phyloP scores from a whole-genome alignment of 2,797 vertebrate genomes.

The Pseudochirops corinnae region DNA sequence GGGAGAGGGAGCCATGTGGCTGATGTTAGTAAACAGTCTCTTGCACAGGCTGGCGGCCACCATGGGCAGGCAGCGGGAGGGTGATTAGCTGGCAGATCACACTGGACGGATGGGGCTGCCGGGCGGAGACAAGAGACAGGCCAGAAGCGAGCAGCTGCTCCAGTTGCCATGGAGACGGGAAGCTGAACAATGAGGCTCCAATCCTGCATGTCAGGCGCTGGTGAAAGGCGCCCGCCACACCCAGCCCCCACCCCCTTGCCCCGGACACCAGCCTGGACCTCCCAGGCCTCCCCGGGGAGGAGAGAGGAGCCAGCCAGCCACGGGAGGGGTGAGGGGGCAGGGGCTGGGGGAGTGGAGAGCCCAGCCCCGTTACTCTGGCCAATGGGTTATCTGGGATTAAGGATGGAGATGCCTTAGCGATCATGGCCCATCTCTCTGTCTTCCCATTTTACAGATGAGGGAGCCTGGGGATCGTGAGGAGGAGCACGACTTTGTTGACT shows the following conservation, averaged over 20 bases:
- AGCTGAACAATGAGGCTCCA: slow-evolving; percentile 90
- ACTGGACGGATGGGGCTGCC: slow-evolving; percentile 84
- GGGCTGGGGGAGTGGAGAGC: background rate
- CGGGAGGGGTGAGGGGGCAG: background rate
- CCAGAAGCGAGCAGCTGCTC: slow-evolving; percentile 96
- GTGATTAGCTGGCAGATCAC: slow-evolving; percentile 87
- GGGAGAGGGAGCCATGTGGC: slow-evolving; percentile 90
- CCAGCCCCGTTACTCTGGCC: background rate
- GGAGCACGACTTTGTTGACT: no score
- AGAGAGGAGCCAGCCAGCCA: background rate
- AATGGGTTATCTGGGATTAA: slow-evolving; percentile 39
- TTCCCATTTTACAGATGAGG: background rate
- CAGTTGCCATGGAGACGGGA: slow-evolving; percentile 91
- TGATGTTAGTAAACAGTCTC: slow-evolving; percentile 96
- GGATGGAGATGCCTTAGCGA: slow-evolving; percentile 13
- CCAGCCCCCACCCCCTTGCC: background rate
- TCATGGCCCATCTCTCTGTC: background rate
- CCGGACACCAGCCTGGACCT: background rate
- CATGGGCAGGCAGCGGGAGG: slow-evolving; percentile 86
- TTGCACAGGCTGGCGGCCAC: slow-evolving; percentile 89
- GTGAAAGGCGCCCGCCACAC: background rate
- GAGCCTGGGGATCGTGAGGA: background rate
- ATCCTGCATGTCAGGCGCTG: slow-evolving; percentile 81
- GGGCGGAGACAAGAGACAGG: slow-evolving; percentile 85
- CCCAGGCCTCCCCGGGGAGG: background rate